Evolutionary conservation across 2,113 vertebrate species (phyloP).

Genomic region (Malurus melanocephalus): DNA sequence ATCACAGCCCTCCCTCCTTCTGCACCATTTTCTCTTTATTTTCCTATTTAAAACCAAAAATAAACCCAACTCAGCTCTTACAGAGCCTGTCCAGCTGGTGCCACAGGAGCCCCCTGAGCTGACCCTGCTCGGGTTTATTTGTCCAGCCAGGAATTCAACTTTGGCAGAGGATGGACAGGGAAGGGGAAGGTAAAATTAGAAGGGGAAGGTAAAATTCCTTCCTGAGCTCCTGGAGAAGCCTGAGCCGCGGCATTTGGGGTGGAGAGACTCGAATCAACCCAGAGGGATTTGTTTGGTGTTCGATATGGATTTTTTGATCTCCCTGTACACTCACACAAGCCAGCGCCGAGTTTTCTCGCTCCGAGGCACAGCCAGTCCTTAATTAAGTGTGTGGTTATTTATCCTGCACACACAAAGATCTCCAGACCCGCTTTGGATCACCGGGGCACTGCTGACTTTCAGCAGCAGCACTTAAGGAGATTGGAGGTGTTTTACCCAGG

Average conservation of each 20-base stretch:
- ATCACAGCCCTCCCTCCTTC: neutral
- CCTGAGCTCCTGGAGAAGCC: neutral
- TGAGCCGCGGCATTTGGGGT: neutral
- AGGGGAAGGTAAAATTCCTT: neutral
- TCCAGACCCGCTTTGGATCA: neutral
- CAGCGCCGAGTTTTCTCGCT: neutral
- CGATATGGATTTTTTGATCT: neutral
- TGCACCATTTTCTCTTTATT: neutral
- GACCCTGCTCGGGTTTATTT: neutral
- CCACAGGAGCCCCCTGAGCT: neutral
- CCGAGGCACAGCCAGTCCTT: neutral
- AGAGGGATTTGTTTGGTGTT: neutral
- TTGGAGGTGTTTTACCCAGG: neutral
- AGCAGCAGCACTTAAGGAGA: neutral
- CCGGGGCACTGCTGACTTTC: neutral
- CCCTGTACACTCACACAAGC: neutral
- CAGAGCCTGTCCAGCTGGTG: neutral
- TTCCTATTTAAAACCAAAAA: neutral
- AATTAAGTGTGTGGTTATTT: conserved; percentile 41
- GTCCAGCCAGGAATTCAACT: neutral
- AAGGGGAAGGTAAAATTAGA: neutral
- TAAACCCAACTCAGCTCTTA: accelerated
- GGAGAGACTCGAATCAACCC: neutral
- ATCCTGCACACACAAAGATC: neutral
- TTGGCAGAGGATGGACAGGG: neutral